Conservation (phyloP, 1,140 invertebrate species). For the Heliconius eleuchia region DNA sequence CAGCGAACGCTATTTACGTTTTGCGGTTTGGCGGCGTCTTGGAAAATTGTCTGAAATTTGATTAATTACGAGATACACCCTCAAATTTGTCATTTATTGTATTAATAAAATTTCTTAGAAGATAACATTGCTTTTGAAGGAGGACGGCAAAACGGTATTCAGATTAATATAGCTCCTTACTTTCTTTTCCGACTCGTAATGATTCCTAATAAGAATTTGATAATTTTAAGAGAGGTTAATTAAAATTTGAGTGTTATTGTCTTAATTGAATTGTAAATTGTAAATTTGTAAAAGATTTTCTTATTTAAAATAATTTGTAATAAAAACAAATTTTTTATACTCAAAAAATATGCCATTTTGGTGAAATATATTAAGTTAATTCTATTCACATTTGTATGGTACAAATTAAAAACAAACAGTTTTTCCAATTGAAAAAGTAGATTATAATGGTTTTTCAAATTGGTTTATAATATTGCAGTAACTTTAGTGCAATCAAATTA, state of each 20-base stretch:
- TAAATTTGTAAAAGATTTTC: not conserved
- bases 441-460: constrained; percentile 18
- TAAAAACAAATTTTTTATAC: too few species aligned
- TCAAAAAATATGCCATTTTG: too few species aligned
- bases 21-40: constrained; percentile 25
- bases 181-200: not conserved
- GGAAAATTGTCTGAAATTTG: constrained; percentile 28
- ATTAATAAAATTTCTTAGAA: constrained; percentile 26
- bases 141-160: constrained; percentile 6
- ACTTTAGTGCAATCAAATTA: constrained; percentile 25
- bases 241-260: not conserved
- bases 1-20: constrained; percentile 28
- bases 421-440: constrained; percentile 8
- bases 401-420: not conserved
- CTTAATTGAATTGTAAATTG: not conserved
- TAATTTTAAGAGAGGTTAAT: constrained; percentile 7
- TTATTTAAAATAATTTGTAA: not conserved
- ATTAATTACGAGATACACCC: constrained; percentile 35
- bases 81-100: constrained; percentile 30
- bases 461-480: constrained; percentile 21
- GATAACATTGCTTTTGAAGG: constrained; percentile 1
- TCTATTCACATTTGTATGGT: not conserved
- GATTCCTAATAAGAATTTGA: constrained; percentile 6
- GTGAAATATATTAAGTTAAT: not conserved
- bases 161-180: not conserved